Percentiles rank a stretch among this genome's conserved stretches.
Evolutionary conservation across 2,888 invertebrate genomes (phyloP).

Genomic region (Drosophila demipolita): DNA sequence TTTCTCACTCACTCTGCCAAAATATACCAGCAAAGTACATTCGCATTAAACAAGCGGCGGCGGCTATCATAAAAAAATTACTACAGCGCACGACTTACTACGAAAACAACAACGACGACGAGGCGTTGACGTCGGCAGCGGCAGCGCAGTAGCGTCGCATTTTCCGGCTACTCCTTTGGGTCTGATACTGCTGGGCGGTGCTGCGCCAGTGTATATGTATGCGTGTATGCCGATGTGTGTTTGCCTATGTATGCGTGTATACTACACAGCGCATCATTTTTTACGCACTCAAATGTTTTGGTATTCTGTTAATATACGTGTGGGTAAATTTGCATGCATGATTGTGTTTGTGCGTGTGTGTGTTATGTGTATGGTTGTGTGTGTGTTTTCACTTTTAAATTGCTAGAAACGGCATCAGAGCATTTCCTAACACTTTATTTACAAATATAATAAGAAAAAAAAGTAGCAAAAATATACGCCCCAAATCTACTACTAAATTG

Average conservation of each 20-base stretch:
- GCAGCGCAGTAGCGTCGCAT: slow-evolving; percentile 53
- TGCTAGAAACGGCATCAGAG: slow-evolving; percentile 23
- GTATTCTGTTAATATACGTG: slow-evolving; percentile 20
- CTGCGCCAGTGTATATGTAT: slow-evolving; percentile 35
- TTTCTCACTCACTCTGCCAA: background rate
- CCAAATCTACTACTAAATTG: slow-evolving; percentile 65
- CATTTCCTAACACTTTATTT: slow-evolving; percentile 13
- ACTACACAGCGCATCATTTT: slow-evolving; percentile 61
- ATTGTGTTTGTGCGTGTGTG: slow-evolving; percentile 1
- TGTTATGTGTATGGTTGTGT: background rate
- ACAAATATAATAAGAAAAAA: background rate
- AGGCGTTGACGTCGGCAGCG: slow-evolving; percentile 39
- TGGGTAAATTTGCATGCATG: background rate
- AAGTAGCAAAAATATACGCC: slow-evolving; percentile 56
- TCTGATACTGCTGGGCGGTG: slow-evolving; percentile 46
- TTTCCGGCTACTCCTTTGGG: slow-evolving; percentile 71
- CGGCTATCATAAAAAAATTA: slow-evolving; percentile 61
- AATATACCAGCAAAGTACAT: slow-evolving; percentile 25
- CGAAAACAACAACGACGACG: slow-evolving; percentile 68
- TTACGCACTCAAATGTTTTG: slow-evolving; percentile 71
- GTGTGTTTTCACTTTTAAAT: slow-evolving; percentile 27
- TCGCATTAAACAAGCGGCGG: slow-evolving; percentile 52
- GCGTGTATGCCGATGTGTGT: slow-evolving; percentile 8
- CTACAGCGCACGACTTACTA: slow-evolving; percentile 74
- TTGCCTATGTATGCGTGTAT: slow-evolving; percentile 25